A percentile compares a stretch with the other conserved stretches of the same genome.
These are phyloP conservation scores for Oedothorax gibbosus DNA, from an alignment of 1,140 invertebrate genomes.

Conservation along the genomic window DNA sequence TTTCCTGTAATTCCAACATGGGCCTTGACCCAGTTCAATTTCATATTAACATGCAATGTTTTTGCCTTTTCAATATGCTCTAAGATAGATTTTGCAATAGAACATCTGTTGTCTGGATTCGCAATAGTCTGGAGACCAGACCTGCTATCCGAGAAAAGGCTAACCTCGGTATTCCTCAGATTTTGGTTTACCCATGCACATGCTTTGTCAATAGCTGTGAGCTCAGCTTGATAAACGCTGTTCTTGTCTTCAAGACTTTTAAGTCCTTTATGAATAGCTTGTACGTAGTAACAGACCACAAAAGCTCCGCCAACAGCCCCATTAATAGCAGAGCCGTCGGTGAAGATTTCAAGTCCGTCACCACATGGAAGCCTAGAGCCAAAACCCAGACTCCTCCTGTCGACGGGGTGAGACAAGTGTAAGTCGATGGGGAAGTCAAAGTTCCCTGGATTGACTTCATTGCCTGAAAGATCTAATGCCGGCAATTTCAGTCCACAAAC, in stretches of 20 bases:
- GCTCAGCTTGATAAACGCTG: not conserved
- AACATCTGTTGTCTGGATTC: not conserved
- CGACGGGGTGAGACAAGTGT: too few species aligned
- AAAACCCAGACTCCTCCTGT: not conserved
- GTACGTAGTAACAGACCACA: not conserved
- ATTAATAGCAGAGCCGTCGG: not conserved
- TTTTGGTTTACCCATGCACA: not conserved
- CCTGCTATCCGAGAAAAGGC: not conserved
- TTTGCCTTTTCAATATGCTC: too few species aligned
- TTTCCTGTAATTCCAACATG: not conserved
- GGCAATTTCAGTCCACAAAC: not conserved
- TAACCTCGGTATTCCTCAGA: not conserved
- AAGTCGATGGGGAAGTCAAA: too few species aligned
- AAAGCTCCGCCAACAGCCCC: not conserved
- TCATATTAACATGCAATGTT: too few species aligned
- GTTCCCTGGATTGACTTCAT: accelerated
- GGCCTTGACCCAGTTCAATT: not conserved
- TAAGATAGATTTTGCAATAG: not conserved
- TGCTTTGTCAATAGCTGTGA: not conserved
- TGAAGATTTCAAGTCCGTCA: not conserved
- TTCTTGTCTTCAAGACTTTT: not conserved
- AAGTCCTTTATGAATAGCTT: not conserved
- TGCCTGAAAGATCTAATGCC: accelerated
- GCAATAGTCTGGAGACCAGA: not conserved
- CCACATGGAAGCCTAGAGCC: not conserved